These are phyloP conservation scores for Diplogasteroides magnus DNA, from an alignment of 1,140 invertebrate genomes.

Conservation along the genomic window DNA sequence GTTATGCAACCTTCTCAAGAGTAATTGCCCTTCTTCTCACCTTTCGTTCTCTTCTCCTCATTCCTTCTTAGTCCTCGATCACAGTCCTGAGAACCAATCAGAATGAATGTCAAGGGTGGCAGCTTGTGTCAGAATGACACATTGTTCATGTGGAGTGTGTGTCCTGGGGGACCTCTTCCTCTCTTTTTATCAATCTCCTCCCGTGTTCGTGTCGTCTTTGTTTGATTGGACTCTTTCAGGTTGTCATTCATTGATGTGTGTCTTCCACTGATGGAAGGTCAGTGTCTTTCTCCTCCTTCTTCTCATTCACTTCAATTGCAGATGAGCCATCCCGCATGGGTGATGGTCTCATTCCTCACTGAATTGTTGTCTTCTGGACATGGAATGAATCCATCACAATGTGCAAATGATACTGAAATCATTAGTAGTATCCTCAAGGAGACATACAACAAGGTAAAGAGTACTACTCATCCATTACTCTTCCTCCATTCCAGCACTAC, in stretches of 20 bases:
- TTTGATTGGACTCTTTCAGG: too few relatives aligned
- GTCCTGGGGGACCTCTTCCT: too few relatives aligned
- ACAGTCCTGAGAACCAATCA: too few relatives aligned
- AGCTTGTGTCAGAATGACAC: too few relatives aligned
- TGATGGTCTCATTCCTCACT: conserved; percentile 54
- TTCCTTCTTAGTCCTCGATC: too few relatives aligned
- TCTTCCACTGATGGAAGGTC: background rate
- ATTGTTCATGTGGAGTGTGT: too few relatives aligned
- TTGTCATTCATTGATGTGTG: too few relatives aligned
- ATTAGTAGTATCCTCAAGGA: conserved; percentile 52
- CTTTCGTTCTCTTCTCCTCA: too few relatives aligned
- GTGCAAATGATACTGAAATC: conserved; percentile 54
- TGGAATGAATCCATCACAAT: conserved; percentile 21
- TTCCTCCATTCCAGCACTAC: conserved; percentile 38
- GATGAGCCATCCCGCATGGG: conserved; percentile 54
- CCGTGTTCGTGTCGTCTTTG: too few relatives aligned
- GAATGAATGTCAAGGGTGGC: too few relatives aligned
- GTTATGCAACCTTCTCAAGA: background rate
- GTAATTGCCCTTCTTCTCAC: background rate
- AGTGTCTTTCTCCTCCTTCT: background rate
- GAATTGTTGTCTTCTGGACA: conserved; percentile 39
- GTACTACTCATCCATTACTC: too few relatives aligned
- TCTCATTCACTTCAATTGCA: conserved; percentile 10
- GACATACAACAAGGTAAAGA: conserved; percentile 47
- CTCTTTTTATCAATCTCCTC: too few relatives aligned